phyloP scores from a whole-genome alignment of 2,888 invertebrate genomes.

The Ypsolopha scabrella region DNA sequence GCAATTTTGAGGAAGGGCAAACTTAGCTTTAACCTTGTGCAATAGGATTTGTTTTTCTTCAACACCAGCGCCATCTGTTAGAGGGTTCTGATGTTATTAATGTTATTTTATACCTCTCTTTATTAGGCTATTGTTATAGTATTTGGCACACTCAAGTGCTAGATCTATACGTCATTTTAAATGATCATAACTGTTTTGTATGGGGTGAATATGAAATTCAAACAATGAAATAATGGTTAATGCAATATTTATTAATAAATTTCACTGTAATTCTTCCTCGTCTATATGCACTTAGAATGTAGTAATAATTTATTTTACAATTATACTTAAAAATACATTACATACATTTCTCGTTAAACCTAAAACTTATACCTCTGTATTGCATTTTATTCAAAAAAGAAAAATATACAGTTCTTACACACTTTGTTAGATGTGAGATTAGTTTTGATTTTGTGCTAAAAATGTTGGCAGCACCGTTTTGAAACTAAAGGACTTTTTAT shows the following conservation, averaged over 20 bases:
- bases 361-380: slow-evolving; percentile 47
- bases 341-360: slow-evolving; percentile 28
- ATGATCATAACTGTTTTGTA: slow-evolving; percentile 21
- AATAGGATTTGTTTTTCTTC: slow-evolving; percentile 22
- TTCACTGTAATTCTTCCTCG: slow-evolving; percentile 62
- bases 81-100: slow-evolving; percentile 21
- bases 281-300: slow-evolving; percentile 59
- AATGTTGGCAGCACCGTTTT: no score
- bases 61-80: slow-evolving; percentile 20
- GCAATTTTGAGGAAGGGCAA: slow-evolving; percentile 20
- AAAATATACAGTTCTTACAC: slow-evolving; percentile 8
- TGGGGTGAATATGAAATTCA: slow-evolving; percentile 13
- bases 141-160: slow-evolving; percentile 39
- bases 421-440: no score
- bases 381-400: slow-evolving; percentile 38
- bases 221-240: slow-evolving; percentile 39
- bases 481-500: no score
- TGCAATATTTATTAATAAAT: slow-evolving; percentile 68
- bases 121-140: slow-evolving; percentile 35
- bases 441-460: no score
- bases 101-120: slow-evolving; percentile 34
- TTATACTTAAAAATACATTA: slow-evolving; percentile 42
- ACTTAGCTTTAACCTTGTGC: slow-evolving; percentile 10
- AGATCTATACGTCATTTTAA: slow-evolving; percentile 28
- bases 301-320: slow-evolving; percentile 67